Evolutionary conservation across 53 echinoderm and acorn worm species (phyloP).

Genomic region (Arbacia lixula): DNA sequence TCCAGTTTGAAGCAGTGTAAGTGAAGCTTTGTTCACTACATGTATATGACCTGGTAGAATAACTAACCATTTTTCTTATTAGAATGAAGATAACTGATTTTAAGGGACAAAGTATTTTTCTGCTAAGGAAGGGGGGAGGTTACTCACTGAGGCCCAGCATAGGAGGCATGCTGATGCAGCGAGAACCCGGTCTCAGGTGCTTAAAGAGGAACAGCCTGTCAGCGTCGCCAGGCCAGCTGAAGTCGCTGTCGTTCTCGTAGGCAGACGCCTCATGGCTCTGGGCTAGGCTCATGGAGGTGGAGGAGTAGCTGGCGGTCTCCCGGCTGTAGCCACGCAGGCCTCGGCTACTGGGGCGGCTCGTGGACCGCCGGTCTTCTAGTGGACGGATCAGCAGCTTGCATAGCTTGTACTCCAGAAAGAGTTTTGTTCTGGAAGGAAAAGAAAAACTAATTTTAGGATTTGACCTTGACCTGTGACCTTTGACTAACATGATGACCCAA

Average conservation of each 20-base stretch:
- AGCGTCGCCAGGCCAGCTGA: constrained; percentile 84
- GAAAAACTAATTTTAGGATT: too few relatives aligned
- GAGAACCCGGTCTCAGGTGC: constrained; percentile 88
- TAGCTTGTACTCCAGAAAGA: constrained; percentile 96
- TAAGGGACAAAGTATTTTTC: too few relatives aligned
- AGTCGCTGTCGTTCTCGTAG: constrained; percentile 83
- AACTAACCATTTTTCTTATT: too few relatives aligned
- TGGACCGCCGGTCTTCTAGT: constrained; percentile 78
- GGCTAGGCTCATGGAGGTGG: constrained; percentile 85
- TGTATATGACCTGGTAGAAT: too few relatives aligned
- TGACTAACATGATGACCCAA: too few relatives aligned
- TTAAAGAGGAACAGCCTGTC: constrained; percentile 79
- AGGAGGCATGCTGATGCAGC: constrained; percentile 92
- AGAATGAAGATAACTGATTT: too few relatives aligned
- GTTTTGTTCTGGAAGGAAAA: constrained; percentile 93
- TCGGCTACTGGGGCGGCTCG: constrained; percentile 79
- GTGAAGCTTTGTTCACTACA: too few relatives aligned
- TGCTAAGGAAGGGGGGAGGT: too few relatives aligned
- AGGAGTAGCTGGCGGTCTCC: constrained; percentile 87
- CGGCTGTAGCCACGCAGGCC: constrained; percentile 91
- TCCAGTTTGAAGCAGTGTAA: too few relatives aligned
- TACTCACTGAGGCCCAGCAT: constrained; percentile 89
- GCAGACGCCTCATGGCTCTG: constrained; percentile 78
- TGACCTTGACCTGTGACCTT: too few relatives aligned
- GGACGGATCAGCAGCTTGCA: constrained; percentile 91